A percentile compares a stretch with the other conserved stretches of the same genome.
phyloP scores from a whole-genome alignment of 2,113 vertebrate genomes.

The Smithornis capensis region DNA sequence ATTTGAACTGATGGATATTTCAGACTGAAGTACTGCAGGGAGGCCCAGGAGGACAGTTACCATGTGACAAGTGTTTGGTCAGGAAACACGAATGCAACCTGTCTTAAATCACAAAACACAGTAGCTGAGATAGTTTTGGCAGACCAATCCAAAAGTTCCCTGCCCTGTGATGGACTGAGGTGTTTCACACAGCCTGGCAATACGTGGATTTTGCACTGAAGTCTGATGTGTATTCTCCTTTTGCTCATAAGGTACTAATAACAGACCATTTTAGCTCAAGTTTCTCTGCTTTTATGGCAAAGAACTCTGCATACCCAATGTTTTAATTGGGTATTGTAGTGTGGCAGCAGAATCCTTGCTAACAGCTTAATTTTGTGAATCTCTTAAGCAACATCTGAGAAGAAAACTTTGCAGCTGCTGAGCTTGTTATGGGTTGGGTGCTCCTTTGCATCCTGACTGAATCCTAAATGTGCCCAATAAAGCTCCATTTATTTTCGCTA shows the following conservation, averaged over 20 bases:
- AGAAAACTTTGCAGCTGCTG: not conserved
- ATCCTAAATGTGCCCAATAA: constrained; percentile 4
- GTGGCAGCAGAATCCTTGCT: not conserved
- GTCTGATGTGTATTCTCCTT: not conserved
- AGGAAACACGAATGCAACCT: not conserved
- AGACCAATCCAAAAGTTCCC: not conserved
- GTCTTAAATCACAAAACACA: not conserved
- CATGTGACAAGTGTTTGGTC: not conserved
- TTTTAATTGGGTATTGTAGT: not conserved
- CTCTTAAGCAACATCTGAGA: not conserved
- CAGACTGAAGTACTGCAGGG: not conserved
- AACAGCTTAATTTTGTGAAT: not conserved
- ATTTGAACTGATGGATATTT: not conserved
- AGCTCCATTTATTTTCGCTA: constrained; percentile 39
- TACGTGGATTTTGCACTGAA: not conserved
- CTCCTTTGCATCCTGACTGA: constrained; percentile 33
- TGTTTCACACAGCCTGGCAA: not conserved
- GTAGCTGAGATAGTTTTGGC: not conserved
- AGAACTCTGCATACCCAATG: not conserved
- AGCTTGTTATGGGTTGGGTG: not conserved
- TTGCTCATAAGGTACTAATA: not conserved
- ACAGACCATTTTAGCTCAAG: not conserved
- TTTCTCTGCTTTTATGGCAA: not conserved
- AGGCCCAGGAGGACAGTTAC: not conserved
- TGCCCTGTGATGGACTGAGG: not conserved